Conservation (phyloP, 2,888 invertebrate species). For the Perithous albicinctus region DNA sequence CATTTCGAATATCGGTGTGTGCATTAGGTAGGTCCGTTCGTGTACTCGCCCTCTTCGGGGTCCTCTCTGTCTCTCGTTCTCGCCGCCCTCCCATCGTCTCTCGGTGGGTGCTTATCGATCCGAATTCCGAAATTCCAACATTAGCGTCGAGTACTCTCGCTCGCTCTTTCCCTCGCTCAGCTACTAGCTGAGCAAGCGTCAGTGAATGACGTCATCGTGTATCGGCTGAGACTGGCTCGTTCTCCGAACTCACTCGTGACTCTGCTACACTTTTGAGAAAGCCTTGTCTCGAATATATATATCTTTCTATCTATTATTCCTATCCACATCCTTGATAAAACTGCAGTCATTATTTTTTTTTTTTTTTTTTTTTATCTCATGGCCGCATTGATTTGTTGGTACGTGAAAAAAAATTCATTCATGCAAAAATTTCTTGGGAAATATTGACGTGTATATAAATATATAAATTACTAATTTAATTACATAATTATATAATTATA, state of each 20-base stretch:
- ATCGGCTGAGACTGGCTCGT: constrained; percentile 59
- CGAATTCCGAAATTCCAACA: constrained; percentile 70
- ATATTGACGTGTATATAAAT: not conserved
- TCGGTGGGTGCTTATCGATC: constrained; percentile 67
- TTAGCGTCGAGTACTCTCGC: constrained; percentile 68
- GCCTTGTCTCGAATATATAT: constrained; percentile 19
- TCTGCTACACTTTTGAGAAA: constrained; percentile 44
- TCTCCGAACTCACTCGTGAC: constrained; percentile 56
- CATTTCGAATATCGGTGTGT: not conserved
- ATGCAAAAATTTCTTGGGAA: not conserved
- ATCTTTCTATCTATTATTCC: not conserved
- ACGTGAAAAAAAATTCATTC: not conserved
- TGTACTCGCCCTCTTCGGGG: constrained; percentile 46
- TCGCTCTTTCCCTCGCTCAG: constrained; percentile 60
- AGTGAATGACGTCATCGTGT: constrained; percentile 69
- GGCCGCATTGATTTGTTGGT: not conserved
- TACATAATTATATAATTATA: no score
- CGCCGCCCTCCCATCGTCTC: constrained; percentile 58
- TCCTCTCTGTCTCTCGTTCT: constrained; percentile 40
- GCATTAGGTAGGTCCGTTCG: constrained; percentile 63
- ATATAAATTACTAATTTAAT: no score
- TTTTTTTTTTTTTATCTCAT: not conserved
- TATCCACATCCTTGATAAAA: not conserved
- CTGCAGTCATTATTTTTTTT: not conserved
- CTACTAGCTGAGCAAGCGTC: constrained; percentile 68